Conservation (phyloP, 2,113 vertebrate species). For the Macrotis lagotis region DNA sequence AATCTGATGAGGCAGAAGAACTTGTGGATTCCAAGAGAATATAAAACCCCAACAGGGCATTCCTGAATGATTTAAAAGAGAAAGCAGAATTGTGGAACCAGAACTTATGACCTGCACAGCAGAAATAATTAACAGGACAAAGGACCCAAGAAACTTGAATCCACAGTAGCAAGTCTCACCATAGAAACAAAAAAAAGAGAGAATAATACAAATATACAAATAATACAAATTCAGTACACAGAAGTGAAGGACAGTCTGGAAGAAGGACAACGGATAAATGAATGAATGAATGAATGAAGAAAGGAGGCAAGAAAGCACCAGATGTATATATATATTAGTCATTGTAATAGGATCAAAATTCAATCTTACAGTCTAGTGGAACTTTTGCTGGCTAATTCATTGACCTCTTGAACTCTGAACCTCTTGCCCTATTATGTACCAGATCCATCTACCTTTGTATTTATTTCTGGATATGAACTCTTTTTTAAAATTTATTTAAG, state of each 20-base stretch:
- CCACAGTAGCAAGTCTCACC: background rate
- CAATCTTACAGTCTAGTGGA: background rate
- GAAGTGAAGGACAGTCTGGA: background rate
- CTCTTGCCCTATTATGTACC: background rate
- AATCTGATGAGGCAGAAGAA: background rate
- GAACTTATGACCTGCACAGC: background rate
- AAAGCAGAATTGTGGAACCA: background rate
- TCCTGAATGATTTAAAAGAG: background rate
- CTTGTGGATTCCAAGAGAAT: background rate
- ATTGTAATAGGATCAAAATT: background rate
- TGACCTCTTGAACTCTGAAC: background rate
- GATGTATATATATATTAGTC: background rate
- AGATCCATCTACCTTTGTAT: background rate
- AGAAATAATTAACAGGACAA: background rate
- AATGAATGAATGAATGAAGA: too few species aligned
- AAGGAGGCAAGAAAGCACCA: too few species aligned
- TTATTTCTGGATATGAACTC: background rate
- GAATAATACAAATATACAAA: too few species aligned
- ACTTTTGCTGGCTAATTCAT: background rate
- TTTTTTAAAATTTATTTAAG: too few species aligned
- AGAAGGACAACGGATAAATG: too few species aligned
- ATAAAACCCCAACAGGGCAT: background rate
- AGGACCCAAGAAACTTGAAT: background rate
- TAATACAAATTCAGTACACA: background rate
- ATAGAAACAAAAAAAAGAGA: background rate